Percentiles rank a stretch among this genome's conserved stretches.
Conservation (phyloP, 2,888 invertebrate genomes). For the Drosophila barbarae region DNA sequence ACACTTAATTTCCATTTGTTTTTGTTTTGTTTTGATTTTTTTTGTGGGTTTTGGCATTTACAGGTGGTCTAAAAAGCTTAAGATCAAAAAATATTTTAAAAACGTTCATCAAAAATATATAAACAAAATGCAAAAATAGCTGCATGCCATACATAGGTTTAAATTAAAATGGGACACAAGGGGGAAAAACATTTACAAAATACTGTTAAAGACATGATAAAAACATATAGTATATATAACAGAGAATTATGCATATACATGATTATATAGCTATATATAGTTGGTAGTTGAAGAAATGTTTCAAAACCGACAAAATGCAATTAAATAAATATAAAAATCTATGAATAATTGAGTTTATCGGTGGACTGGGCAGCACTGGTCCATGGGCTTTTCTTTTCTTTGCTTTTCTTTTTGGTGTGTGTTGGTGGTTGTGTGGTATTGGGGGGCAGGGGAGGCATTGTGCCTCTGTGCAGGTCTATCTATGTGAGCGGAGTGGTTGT, state of each 20-base stretch:
- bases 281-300: conserved; percentile 18
- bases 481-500: conserved; percentile 18
- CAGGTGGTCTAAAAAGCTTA: conserved; percentile 35
- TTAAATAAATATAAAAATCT: conserved; percentile 29
- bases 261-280: conserved; percentile 34
- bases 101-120: conserved; percentile 35
- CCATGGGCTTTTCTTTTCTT: conserved; percentile 3
- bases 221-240: conserved; percentile 43
- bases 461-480: conserved; percentile 16
- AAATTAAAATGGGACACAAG: conserved; percentile 26
- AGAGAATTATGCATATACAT: conserved; percentile 41
- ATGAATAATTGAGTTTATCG: conserved; percentile 23
- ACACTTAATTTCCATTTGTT: conserved; percentile 22
- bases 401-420: conserved; percentile 2
- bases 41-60: conserved; percentile 33
- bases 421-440: conserved; percentile 13
- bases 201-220: conserved; percentile 59
- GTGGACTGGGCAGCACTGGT: conserved; percentile 57
- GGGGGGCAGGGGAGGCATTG: not conserved
- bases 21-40: not conserved
- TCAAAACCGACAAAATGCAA: conserved; percentile 41
- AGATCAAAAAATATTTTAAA: conserved; percentile 2
- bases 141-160: conserved; percentile 54
- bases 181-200: conserved; percentile 60
- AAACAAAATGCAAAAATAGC: conserved; percentile 64